Base-by-base conservation (phyloP, 92 coral and sea anemone genomes). In the Blastomussa wellsi region DNA sequence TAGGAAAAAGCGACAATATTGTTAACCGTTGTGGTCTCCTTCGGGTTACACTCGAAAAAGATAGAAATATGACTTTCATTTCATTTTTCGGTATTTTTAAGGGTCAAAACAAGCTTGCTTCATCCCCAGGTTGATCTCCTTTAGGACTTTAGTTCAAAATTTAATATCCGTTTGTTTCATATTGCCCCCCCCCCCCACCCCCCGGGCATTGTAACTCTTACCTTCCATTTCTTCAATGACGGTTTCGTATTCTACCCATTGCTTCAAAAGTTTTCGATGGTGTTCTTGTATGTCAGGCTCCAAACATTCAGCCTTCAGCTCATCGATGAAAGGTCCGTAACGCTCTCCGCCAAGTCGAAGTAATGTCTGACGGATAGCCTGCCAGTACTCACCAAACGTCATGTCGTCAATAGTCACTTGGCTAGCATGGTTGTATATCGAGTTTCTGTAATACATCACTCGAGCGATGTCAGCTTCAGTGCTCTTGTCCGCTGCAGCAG, bases 381-480 rank as follows among this genome's bases (percentile, higher is more conserved):
- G n/a, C 76, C 76, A 41, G 76, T 72, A 38, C 0, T 2, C 0
- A 1, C 17, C 19, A 26, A 72, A 72, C 17, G 76, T 72, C 13
- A 15, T 12, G 49, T 41, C 51, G 29, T 22, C 13, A 20, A 39
- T 13, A 38, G 33, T 7, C 4, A 33, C 76, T 42, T 37, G 3
- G 15, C 29, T 72, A 53, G 31, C n/a, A 38, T 72, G 51, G 39
- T 15, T 22, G 51, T 72, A 72, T 1, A 72, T 15, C 13, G 8
- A 20, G 51, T 72, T 12, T 38, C 76, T 39, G 53, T 17, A 72
- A 24, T 4, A 5, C 51, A 0, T 72, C 26, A 72, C 28, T 7
- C 76, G 76, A n/a, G 31, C 33, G 51, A 72, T 72, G 51, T 38
- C 76, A 38, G 76, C 76, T 65, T n/a, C 71, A 65, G 37, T n/a